A percentile compares a stretch with the other conserved stretches of the same genome.
Evolutionary conservation across 2,888 invertebrate species (phyloP).

Genomic region (Ceratothoa steindachneri): DNA sequence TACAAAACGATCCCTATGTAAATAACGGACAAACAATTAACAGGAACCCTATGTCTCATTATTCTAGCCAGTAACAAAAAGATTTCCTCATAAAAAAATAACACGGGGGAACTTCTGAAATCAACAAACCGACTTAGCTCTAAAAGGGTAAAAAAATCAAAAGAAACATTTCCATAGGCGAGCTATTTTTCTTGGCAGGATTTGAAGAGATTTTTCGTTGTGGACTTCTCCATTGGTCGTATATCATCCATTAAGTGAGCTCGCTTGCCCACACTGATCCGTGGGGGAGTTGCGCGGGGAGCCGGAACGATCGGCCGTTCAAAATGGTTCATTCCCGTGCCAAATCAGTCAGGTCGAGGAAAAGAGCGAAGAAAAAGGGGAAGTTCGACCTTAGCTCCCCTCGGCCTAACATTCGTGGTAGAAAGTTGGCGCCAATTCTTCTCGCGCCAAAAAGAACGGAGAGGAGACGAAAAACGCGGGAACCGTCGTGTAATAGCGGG

Average conservation of each 20-base stretch:
- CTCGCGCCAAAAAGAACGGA: neutral
- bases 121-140: neutral
- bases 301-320: slow-evolving; percentile 1
- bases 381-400: neutral
- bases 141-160: neutral
- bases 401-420: neutral
- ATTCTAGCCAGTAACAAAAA: no score
- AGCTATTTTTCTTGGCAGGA: slow-evolving; percentile 27
- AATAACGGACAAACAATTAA: no score
- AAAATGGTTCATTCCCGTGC: slow-evolving; percentile 27
- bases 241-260: slow-evolving; percentile 44
- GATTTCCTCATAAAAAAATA: no score
- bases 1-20: no score
- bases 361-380: neutral
- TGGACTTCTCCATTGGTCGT: slow-evolving; percentile 42
- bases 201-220: slow-evolving; percentile 27
- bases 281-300: slow-evolving; percentile 26
- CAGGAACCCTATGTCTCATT: no score
- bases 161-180: slow-evolving; percentile 24
- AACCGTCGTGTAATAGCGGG: slow-evolving; percentile 33
- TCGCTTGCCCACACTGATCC: slow-evolving; percentile 41
- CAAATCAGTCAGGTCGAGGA: slow-evolving; percentile 6
- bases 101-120: neutral
- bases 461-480: neutral
- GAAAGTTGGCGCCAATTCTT: slow-evolving; percentile 5